Percentiles rank a stretch among this genome's conserved stretches.
phyloP scores from a whole-genome alignment of 1,140 invertebrate genomes.

The Micrasema minimum region DNA sequence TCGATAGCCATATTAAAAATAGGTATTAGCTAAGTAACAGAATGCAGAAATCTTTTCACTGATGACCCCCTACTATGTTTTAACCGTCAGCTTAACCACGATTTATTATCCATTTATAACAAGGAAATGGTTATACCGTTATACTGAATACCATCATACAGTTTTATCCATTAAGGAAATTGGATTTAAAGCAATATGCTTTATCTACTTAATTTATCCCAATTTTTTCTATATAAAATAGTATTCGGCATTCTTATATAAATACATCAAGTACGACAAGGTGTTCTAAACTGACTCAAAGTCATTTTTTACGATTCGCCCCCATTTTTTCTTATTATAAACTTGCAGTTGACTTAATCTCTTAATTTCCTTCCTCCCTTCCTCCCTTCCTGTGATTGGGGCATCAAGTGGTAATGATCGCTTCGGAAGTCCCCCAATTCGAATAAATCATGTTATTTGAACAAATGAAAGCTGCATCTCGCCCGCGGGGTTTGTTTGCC shows the following conservation, averaged over 20 bases:
- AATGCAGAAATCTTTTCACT: slow-evolving; percentile 24
- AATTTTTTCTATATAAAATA: too few relatives aligned
- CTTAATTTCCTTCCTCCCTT: too few relatives aligned
- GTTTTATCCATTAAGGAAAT: slow-evolving; percentile 48
- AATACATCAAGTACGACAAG: too few relatives aligned
- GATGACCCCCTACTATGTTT: slow-evolving; percentile 30
- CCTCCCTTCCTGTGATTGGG: too few relatives aligned
- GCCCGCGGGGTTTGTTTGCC: slow-evolving; percentile 26
- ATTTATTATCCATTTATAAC: slow-evolving; percentile 46
- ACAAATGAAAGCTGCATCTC: slow-evolving; percentile 16
- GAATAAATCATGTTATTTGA: slow-evolving; percentile 32
- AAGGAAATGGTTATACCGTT: slow-evolving; percentile 28
- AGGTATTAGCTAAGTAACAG: slow-evolving; percentile 8
- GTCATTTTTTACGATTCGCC: too few relatives aligned
- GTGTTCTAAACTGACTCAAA: too few relatives aligned
- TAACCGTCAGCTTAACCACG: slow-evolving; percentile 26
- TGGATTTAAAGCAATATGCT: slow-evolving; percentile 36
- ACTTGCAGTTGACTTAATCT: too few relatives aligned
- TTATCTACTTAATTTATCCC: too few relatives aligned
- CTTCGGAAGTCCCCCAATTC: slow-evolving; percentile 4
- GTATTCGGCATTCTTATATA: too few relatives aligned
- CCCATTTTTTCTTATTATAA: too few relatives aligned
- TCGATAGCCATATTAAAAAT: too few relatives aligned
- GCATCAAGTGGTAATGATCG: slow-evolving; percentile 14
- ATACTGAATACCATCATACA: slow-evolving; percentile 23